These are phyloP conservation scores for Lepidothrix coronata DNA, from an alignment of 2,113 vertebrate genomes.

Conservation along the genomic window DNA sequence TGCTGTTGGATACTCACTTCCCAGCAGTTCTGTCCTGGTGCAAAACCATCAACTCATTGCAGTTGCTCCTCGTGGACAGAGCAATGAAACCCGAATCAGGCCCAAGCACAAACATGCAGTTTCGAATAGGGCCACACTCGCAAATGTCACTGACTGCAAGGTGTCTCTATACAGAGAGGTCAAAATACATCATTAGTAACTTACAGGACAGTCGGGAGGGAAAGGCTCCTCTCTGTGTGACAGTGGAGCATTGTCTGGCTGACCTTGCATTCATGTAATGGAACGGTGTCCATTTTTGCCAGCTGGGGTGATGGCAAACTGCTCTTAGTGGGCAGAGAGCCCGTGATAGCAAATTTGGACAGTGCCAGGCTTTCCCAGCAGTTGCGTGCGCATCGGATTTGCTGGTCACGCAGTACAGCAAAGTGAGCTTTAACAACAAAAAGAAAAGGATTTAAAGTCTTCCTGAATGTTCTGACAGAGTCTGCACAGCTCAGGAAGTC, in stretches of 20 bases:
- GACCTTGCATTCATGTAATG: not conserved
- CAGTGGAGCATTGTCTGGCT: not conserved
- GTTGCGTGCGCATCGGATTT: rapidly evolving
- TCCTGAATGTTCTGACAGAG: not conserved
- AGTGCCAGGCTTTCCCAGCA: not conserved
- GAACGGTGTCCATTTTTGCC: not conserved
- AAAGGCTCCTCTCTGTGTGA: not conserved
- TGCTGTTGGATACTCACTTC: not conserved
- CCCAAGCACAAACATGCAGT: not conserved
- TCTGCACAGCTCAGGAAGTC: not conserved
- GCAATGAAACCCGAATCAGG: not conserved
- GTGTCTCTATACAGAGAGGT: not conserved
- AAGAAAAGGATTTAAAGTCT: not conserved
- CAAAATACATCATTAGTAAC: not conserved
- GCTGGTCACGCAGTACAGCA: not conserved
- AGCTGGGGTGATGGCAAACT: not conserved
- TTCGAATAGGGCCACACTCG: not conserved
- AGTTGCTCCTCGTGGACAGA: not conserved
- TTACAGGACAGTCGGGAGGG: not conserved
- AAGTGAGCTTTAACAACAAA: not conserved
- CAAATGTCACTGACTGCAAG: not conserved
- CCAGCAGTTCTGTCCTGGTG: not conserved
- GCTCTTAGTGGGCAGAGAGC: not conserved
- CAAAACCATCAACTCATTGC: not conserved
- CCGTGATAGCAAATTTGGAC: not conserved